Conservation (phyloP, 1,140 invertebrate species). For the Camponotus pennsylvanicus region DNA sequence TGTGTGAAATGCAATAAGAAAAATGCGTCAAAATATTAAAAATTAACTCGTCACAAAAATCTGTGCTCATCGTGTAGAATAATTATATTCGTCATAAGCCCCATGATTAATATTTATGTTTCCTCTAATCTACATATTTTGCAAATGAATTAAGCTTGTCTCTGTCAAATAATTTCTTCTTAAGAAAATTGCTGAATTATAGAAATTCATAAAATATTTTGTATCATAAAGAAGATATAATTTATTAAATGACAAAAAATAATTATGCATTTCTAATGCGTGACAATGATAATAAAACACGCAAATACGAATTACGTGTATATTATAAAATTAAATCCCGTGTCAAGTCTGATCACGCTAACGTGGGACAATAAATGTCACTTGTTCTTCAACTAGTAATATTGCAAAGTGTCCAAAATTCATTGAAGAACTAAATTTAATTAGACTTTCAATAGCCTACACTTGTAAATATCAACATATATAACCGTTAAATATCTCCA, state of each 20-base stretch:
- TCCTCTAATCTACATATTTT: slow-evolving; percentile 34
- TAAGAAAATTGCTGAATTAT: slow-evolving; percentile 27
- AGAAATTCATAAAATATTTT: slow-evolving; percentile 54
- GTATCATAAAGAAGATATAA: slow-evolving; percentile 47
- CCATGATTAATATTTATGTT: background rate
- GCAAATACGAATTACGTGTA: slow-evolving; percentile 21
- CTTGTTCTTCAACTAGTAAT: slow-evolving; percentile 74
- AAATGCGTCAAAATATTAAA: slow-evolving; percentile 32
- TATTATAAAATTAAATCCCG: slow-evolving; percentile 42
- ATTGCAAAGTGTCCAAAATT: slow-evolving; percentile 77
- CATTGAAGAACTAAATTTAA: slow-evolving; percentile 73
- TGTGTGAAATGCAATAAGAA: slow-evolving; percentile 7
- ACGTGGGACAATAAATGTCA: slow-evolving; percentile 80
- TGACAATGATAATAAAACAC: slow-evolving; percentile 15
- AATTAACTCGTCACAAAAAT: slow-evolving; percentile 30
- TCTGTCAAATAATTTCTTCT: background rate
- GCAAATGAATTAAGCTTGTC: slow-evolving; percentile 3
- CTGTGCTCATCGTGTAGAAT: slow-evolving; percentile 20
- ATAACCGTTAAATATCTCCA: slow-evolving; percentile 64
- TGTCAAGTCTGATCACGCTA: slow-evolving; percentile 73
- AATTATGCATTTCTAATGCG: slow-evolving; percentile 21
- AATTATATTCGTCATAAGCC: slow-evolving; percentile 41
- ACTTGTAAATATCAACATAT: slow-evolving; percentile 70
- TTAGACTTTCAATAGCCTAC: slow-evolving; percentile 73
- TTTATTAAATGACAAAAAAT: slow-evolving; percentile 39